These are phyloP conservation scores for Hesperia comma DNA, from an alignment of 2,888 invertebrate species.

Conservation along the genomic window DNA sequence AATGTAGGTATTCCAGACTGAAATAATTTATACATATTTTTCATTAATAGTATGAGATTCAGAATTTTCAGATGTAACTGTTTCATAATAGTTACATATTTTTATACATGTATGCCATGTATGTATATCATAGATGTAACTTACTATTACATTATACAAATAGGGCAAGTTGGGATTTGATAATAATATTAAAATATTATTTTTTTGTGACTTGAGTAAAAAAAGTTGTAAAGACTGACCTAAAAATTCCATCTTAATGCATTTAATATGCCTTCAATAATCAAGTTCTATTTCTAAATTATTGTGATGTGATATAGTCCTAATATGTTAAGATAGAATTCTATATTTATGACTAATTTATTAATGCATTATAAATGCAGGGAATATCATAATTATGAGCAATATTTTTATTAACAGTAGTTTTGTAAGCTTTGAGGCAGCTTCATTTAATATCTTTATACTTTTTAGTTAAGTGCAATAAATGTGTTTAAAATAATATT, in stretches of 20 bases:
- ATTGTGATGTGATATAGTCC: conserved; percentile 51
- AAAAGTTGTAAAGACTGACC: conserved; percentile 9
- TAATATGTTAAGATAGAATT: conserved; percentile 20
- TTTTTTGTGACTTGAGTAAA: background rate
- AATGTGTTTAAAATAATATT: conserved; percentile 28
- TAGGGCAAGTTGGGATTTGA: background rate
- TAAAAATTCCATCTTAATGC: conserved; percentile 15
- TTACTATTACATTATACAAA: background rate
- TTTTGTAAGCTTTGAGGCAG: conserved; percentile 31
- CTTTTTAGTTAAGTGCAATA: conserved; percentile 30
- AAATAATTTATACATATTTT: background rate
- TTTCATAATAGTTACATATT: background rate
- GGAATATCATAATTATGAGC: conserved; percentile 40
- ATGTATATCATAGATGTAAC: background rate
- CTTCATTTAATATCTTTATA: conserved; percentile 35
- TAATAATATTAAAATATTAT: background rate
- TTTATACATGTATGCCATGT: background rate
- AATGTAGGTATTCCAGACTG: background rate
- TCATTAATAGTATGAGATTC: background rate
- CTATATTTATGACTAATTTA: conserved; percentile 40
- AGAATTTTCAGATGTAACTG: background rate
- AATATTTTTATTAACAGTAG: conserved; percentile 29
- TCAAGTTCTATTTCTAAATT: conserved; percentile 27
- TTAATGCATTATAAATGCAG: conserved; percentile 59
- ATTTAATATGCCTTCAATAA: conserved; percentile 15